Percentiles rank a stretch among this genome's conserved stretches.
Conservation (phyloP, 2,113 vertebrate genomes). For the Leptobrachium ailaonicum region DNA sequence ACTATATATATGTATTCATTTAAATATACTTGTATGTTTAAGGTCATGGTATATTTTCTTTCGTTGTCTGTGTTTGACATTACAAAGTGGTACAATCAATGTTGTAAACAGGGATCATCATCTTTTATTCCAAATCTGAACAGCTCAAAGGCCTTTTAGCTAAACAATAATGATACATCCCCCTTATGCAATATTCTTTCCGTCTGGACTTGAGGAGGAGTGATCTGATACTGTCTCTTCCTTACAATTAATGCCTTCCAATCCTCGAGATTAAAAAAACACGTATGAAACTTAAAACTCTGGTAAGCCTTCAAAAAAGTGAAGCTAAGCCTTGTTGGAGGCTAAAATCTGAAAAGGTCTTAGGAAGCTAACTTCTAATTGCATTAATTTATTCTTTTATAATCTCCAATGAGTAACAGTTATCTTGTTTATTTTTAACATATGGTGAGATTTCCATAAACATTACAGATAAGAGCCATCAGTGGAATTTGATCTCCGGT, state of each 20-base stretch:
- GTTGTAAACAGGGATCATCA: slow-evolving; percentile 1
- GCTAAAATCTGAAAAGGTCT: slow-evolving; percentile 23
- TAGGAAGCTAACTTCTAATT: slow-evolving; percentile 9
- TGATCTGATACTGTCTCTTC: slow-evolving; percentile 15
- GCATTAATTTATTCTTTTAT: slow-evolving; percentile 6
- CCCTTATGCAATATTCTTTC: slow-evolving; percentile 9
- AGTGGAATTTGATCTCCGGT: neutral
- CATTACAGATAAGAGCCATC: neutral
- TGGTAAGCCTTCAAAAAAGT: slow-evolving; percentile 11
- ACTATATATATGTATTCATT: too few relatives aligned
- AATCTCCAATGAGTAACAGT: neutral
- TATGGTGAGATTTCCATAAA: neutral
- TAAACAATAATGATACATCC: slow-evolving; percentile 5
- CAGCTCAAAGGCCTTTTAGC: slow-evolving; percentile 25
- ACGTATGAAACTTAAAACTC: slow-evolving; percentile 24
- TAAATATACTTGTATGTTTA: too few relatives aligned
- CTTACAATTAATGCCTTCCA: slow-evolving; percentile 25
- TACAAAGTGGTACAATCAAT: neutral
- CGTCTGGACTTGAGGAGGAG: slow-evolving; percentile 11
- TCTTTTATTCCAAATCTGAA: neutral
- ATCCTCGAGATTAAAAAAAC: slow-evolving; percentile 22
- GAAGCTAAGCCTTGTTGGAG: slow-evolving; percentile 8
- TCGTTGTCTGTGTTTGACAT: slow-evolving; percentile 5
- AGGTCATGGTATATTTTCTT: too few relatives aligned
- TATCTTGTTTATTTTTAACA: neutral